These are phyloP conservation scores for Dicentrarchus labrax DNA, from an alignment of 2,113 vertebrate genomes.

Conservation along the genomic window DNA sequence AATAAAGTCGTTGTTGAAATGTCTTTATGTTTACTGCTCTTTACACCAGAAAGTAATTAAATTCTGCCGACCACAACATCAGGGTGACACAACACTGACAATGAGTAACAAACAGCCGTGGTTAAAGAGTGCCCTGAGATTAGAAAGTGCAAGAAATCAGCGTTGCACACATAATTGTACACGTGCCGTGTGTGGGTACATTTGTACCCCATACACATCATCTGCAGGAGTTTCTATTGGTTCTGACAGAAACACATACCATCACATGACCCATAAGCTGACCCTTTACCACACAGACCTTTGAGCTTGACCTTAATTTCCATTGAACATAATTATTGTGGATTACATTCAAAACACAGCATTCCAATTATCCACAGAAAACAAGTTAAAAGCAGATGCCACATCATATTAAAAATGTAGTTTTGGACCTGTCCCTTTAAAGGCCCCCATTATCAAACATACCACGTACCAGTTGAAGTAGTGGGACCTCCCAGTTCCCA, in stretches of 20 bases:
- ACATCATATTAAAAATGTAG: too few species aligned
- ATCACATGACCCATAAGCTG: slow-evolving; percentile 29
- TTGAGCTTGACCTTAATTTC: slow-evolving; percentile 14
- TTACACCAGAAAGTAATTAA: neutral
- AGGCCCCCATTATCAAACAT: slow-evolving; percentile 37
- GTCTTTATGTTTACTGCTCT: neutral
- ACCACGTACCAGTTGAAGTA: neutral
- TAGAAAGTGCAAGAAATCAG: neutral
- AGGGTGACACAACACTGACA: neutral
- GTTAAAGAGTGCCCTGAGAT: neutral
- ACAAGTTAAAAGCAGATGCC: too few species aligned
- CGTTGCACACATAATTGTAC: neutral
- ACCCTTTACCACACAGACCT: neutral
- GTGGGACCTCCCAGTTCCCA: slow-evolving; percentile 9
- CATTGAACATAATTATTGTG: neutral
- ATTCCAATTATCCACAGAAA: neutral
- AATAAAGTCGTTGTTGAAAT: neutral
- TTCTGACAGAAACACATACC: slow-evolving; percentile 22
- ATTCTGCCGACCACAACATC: neutral
- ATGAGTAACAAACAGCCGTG: neutral
- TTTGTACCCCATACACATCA: neutral
- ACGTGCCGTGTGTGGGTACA: neutral
- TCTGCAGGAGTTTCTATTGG: neutral
- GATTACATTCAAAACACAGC: neutral
- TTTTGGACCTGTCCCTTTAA: slow-evolving; percentile 49